Conservation (phyloP, 2,888 invertebrate genomes). For the Tipula helvola region DNA sequence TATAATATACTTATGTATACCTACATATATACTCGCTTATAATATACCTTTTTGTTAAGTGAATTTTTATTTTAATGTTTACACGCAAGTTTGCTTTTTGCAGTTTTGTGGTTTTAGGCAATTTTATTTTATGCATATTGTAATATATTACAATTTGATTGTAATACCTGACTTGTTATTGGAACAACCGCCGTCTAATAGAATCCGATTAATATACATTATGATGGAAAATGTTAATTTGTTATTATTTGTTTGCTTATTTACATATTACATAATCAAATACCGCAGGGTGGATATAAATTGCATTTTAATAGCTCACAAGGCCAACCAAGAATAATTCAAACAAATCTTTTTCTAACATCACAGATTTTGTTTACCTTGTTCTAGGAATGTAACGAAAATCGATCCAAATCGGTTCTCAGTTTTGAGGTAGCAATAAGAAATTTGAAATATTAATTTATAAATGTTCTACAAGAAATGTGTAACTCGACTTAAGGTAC, state of each 20-base stretch:
- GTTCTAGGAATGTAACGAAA: too few relatives aligned
- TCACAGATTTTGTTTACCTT: too few relatives aligned
- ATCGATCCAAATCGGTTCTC: too few relatives aligned
- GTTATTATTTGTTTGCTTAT: neutral
- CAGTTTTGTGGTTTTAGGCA: neutral
- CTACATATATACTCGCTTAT: neutral
- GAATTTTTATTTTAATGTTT: neutral
- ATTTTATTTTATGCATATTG: neutral
- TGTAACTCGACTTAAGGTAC: too few relatives aligned
- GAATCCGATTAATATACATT: neutral
- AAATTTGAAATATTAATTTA: too few relatives aligned
- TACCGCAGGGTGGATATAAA: too few relatives aligned
- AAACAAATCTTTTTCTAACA: too few relatives aligned
- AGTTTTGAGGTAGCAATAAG: too few relatives aligned
- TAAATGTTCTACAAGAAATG: too few relatives aligned
- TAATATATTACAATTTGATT: neutral
- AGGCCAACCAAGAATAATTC: too few relatives aligned
- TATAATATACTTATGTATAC: neutral
- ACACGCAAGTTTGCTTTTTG: neutral
- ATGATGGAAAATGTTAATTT: neutral
- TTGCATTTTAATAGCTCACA: too few relatives aligned
- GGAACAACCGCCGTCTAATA: neutral
- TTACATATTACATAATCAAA: neutral
- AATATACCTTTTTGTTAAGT: neutral
- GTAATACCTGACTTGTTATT: neutral